Evolutionary conservation across 1,140 invertebrate species (phyloP), one percentile per base, ranked within the genome.

Genomic region (Drosophila truncata): DNA sequence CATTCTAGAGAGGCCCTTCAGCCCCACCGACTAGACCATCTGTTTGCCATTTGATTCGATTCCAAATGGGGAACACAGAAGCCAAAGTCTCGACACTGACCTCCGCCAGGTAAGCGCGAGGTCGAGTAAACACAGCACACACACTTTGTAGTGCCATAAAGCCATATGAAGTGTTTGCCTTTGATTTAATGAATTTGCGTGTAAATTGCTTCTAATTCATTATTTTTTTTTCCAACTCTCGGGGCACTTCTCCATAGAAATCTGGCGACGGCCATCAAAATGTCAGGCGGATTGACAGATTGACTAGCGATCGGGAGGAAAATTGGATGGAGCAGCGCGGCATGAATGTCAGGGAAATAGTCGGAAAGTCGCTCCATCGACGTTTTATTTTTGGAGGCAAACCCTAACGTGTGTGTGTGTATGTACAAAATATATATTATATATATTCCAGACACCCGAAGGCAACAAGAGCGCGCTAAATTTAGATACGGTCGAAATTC

Each of bases 201-300:
- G 78, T 74, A 84, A 79, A 82, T 79, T 79, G 82, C 67, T 82
- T 82, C 64, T 72, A 79, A 86, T 79, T 76, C 52, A 25, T 29
- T 29, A 72, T 65, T 75, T 73, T 65, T 78, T 73, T 69, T 49
- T 49, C 46, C 33, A 33, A 47, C 58, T 71, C 50, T 64, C 16
- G 25, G 20, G 20, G 20, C 74, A 35, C 33, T n/a, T n/a, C 50
- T 39, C 25, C 10, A 33, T 61, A 63, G 44, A 82, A 83, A 71
- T 80, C 50, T 35, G 58, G 60, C 67, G 46, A 49, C 64, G 61
- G 44, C 77, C 82, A 88, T 87, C 84, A 88, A 88, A 88, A 80
- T 62, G 84, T 87, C 84, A 84, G 50, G 13, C 52, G 39, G 61
- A 78, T 63, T 67, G 80, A 82, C 75, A 60, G 66, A 87, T 83